Evolutionary conservation across 2,113 vertebrate species (phyloP).

Genomic region (Tachysurus vachellii): DNA sequence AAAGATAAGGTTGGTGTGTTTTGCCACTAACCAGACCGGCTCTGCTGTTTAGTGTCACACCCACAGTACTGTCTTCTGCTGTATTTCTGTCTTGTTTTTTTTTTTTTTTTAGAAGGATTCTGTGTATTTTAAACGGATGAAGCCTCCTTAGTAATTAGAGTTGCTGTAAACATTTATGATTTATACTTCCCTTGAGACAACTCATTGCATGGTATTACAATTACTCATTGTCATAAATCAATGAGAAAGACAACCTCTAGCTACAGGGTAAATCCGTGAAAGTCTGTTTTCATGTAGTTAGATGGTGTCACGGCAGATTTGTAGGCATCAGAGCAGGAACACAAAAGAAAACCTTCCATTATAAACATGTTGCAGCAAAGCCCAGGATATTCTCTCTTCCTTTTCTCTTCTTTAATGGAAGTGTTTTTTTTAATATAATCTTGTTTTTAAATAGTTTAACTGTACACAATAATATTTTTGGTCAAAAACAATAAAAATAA

Average conservation of each 20-base stretch:
- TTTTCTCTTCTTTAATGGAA: constrained; percentile 12
- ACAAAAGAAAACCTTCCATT: constrained; percentile 35
- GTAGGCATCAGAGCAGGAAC: constrained; percentile 15
- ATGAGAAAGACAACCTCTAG: neutral
- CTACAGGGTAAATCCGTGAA: constrained; percentile 12
- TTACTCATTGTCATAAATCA: constrained; percentile 27
- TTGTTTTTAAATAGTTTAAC: neutral
- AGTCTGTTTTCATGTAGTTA: constrained; percentile 27
- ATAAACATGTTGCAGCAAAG: constrained; percentile 45
- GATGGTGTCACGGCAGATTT: constrained; percentile 20
- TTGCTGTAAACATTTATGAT: constrained; percentile 14
- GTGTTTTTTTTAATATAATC: constrained; percentile 18
- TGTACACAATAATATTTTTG: neutral
- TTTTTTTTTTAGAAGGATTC: neutral
- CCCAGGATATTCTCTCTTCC: neutral
- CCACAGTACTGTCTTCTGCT: neutral
- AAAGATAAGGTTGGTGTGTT: neutral
- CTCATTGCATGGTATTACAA: constrained; percentile 7
- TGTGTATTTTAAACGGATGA: neutral
- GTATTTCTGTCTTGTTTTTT: neutral
- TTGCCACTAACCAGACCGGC: neutral
- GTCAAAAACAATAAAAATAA: neutral
- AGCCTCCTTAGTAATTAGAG: neutral
- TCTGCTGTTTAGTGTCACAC: neutral
- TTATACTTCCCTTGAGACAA: constrained; percentile 6